Base-by-base conservation (phyloP, 2,113 vertebrate species). In the Paratilapia polleni region DNA sequence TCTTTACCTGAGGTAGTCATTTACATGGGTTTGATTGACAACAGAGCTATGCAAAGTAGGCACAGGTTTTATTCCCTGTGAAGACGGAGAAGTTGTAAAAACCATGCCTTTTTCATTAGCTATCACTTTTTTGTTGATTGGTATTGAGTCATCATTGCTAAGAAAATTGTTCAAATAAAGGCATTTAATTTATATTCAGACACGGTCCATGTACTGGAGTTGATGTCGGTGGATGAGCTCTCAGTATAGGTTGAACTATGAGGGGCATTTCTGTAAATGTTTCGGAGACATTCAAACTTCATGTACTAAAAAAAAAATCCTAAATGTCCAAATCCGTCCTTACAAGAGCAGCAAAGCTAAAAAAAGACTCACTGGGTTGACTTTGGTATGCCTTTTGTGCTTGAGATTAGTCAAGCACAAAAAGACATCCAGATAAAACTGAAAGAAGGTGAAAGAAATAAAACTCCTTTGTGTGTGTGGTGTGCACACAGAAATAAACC, bases 11-110 rank as follows among this genome's bases (percentile, higher is more conserved):
- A 87, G 91, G 86, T 74, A 73, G 61, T 90, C 82, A 94, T 94
- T 93, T 91, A 86, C 92, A 92, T 88, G 41, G 59, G 73, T 81
- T 91, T 94, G 91, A 94, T 88, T 94, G 93, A 94, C 92, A 93
- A 80, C 87, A 85, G 59, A 70, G 85, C 85, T 81, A 80, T 88
- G 88, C 86, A 91, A 93, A 90, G 84, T 59, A 82, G 87, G 81
- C 81, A 28, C 58, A 22, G 14, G 49, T 58, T 54, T 78, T 80
- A 88, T 88, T 85, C 73, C 52, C 70, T 3, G 24, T 61, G 41
- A 78, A 81, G 68, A 47, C 20, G 78, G 64, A 80, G 66, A 36
- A 58, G 34, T 60, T 78, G 66, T 61, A 70, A 28, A 81, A 41
- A 83, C 38, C 26, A 24, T 80, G 15, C 24, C 20, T 52, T 74